phyloP scores from a whole-genome alignment of 2,113 vertebrate genomes.

The Struthidea cinerea region DNA sequence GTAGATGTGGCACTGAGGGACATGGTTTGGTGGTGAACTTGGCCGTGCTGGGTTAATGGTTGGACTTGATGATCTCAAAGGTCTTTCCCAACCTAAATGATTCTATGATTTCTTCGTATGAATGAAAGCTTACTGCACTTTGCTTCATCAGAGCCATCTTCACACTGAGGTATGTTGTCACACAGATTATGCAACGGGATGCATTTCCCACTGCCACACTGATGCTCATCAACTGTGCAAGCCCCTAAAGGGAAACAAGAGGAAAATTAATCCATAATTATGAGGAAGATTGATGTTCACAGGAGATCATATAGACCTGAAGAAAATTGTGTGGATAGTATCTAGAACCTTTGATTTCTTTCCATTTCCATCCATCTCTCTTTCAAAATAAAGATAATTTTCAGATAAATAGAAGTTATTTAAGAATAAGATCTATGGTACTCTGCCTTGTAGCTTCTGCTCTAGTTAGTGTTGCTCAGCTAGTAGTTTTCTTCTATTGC shows the following conservation, averaged over 20 bases:
- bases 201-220: conserved; percentile 80
- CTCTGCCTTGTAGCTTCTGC: neutral
- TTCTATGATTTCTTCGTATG: neutral
- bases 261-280: neutral
- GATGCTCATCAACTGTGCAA: conserved; percentile 74
- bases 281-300: neutral
- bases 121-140: conserved; percentile 78
- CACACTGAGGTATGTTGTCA: conserved; percentile 75
- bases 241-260: conserved; percentile 63
- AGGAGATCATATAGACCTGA: neutral
- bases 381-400: neutral
- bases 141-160: conserved; percentile 85
- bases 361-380: neutral
- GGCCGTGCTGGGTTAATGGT: neutral
- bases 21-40: neutral
- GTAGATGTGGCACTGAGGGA: fast-evolving
- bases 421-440: neutral
- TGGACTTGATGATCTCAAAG: neutral
- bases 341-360: neutral
- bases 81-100: neutral
- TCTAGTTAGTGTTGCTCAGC: neutral
- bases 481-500: neutral
- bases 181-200: conserved; percentile 74
- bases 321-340: neutral
- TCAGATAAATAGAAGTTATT: neutral